Evolutionary conservation across 2,113 vertebrate species (phyloP).

Genomic region (Phalacrocorax brasilianus): DNA sequence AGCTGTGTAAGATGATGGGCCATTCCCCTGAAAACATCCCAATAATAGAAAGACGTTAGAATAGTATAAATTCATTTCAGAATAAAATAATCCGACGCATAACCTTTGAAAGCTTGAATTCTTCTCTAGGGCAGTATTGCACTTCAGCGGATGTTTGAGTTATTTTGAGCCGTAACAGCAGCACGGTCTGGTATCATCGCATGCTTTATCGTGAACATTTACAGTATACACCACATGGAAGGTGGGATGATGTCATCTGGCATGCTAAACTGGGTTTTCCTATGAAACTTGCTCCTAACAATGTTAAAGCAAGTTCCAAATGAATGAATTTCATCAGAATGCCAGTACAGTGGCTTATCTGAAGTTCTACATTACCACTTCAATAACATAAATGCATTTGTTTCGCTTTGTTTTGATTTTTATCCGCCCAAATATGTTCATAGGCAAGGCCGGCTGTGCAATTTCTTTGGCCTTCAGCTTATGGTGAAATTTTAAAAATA

Average conservation of each 20-base stretch:
- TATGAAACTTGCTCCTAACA: not conserved
- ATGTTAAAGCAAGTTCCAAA: not conserved
- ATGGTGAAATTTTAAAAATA: not conserved
- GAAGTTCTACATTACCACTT: not conserved
- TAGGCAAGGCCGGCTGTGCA: not conserved
- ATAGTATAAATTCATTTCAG: not conserved
- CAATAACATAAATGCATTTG: not conserved
- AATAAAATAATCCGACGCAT: not conserved
- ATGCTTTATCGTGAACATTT: not conserved
- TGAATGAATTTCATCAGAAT: not conserved
- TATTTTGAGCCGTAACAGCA: not conserved
- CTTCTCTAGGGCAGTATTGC: not conserved
- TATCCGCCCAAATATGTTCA: not conserved
- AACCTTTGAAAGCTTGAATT: conserved; percentile 1
- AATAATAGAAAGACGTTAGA: not conserved
- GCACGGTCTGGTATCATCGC: not conserved
- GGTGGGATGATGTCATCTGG: not conserved
- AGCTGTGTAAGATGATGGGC: not conserved
- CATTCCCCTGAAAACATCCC: conserved; percentile 1
- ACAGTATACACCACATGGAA: not conserved
- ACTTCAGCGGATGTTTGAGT: not conserved
- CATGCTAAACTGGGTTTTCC: not conserved
- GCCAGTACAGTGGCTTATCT: not conserved
- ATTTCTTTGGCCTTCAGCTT: not conserved
- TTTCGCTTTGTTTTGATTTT: not conserved